Evolutionary conservation across 2,113 vertebrate species (phyloP).

Genomic region (Coptodon rendalli): DNA sequence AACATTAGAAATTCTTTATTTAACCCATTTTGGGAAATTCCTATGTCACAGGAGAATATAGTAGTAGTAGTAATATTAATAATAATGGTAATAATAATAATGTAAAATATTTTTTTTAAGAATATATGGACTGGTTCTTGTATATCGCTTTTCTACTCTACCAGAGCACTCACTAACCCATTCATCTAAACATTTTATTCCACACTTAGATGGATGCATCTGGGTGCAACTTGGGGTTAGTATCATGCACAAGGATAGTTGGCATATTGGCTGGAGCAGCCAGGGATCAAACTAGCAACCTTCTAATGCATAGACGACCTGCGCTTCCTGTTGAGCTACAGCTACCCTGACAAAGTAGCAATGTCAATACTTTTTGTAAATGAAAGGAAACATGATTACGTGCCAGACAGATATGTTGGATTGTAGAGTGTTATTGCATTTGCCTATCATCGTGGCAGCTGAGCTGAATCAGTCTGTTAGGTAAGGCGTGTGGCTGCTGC

Average conservation of each 20-base stretch:
- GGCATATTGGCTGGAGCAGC: not conserved
- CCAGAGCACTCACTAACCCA: not conserved
- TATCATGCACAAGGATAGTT: not conserved
- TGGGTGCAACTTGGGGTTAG: not conserved
- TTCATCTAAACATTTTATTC: not conserved
- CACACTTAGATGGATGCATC: not conserved
- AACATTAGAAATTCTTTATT: not conserved
- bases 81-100: not conserved
- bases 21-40: not conserved
- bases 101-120: not conserved
- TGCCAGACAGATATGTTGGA: not conserved
- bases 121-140: not conserved
- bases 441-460: not conserved
- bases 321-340: not conserved
- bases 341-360: not conserved
- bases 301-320: fast-evolving
- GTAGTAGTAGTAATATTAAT: fast-evolving
- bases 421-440: not conserved
- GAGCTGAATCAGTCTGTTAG: not conserved
- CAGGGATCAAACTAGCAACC: not conserved
- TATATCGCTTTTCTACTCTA: not conserved
- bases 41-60: not conserved
- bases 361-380: not conserved
- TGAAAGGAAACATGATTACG: not conserved
- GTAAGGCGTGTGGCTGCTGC: not conserved